Conservation (phyloP, 23 tunicate species). For the Aplidium turbinatum region DNA sequence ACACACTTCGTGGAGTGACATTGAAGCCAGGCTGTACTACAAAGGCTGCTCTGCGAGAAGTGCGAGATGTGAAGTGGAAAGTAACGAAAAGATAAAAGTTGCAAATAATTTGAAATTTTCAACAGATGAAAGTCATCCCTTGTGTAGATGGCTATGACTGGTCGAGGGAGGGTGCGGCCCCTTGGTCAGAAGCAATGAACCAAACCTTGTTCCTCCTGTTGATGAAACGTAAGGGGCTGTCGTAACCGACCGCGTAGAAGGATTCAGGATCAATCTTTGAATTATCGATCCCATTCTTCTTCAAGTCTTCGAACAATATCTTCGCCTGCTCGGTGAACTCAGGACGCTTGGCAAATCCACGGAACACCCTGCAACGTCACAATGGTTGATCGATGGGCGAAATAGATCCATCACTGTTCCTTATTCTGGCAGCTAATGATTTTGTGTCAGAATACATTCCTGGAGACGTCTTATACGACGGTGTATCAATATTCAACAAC, state of each 20-base stretch:
- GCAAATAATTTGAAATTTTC: background rate
- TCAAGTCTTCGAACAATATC: slow-evolving; percentile 6
- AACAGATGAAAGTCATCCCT: background rate
- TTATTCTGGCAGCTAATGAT: background rate
- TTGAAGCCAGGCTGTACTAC: too few relatives aligned
- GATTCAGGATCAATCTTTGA: slow-evolving; percentile 14
- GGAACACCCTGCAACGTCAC: slow-evolving; percentile 24
- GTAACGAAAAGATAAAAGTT: background rate
- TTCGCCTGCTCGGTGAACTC: slow-evolving; percentile 17
- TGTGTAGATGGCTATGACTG: too few relatives aligned
- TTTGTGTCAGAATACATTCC: background rate
- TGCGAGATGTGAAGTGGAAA: background rate
- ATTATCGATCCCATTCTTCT: slow-evolving; percentile 18
- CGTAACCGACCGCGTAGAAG: slow-evolving; percentile 43
- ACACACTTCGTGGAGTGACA: too few relatives aligned
- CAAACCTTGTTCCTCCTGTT: slow-evolving; percentile 56
- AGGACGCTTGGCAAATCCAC: slow-evolving; percentile 24
- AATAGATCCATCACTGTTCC: too few relatives aligned
- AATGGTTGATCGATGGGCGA: background rate
- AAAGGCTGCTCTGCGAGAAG: too few relatives aligned
- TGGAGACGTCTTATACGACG: too few relatives aligned
- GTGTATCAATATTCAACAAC: too few relatives aligned
- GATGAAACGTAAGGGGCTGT: slow-evolving; percentile 49
- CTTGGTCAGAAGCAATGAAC: slow-evolving; percentile 26
- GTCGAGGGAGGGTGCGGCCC: too few relatives aligned